Base-by-base conservation (phyloP, 2,797 vertebrate species). In the Myiotriccus ornatus region DNA sequence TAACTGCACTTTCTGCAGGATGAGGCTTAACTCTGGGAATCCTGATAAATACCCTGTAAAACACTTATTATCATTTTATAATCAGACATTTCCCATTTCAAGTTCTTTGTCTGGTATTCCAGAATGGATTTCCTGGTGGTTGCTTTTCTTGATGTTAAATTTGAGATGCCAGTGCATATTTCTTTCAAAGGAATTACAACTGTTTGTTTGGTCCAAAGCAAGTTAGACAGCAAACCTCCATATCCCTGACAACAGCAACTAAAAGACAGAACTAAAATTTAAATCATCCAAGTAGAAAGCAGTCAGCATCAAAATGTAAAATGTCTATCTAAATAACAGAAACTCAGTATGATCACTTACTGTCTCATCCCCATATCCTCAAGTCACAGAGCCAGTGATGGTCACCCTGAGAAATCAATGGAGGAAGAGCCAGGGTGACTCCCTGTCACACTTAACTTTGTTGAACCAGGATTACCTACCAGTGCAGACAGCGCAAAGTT, bases 341-440 rank as follows among this genome's bases (percentile, higher is more conserved):
- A 87, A 85, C 15, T 52, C 27, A 46, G 43, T 50, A 32, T 0
- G 5, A 69, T 35, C n/a, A 4, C 47, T 78, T 68, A 50, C 25
- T 76, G 21, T 35, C 50, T 71, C 34, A 16, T 20, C 41, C 52
- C 60, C 32, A 13, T 7, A 46, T 22, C 30, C 34, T 44, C 46
- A 46, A 46, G 76, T 32, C 60, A 69, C 22, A 60, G 50, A 81
- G 17, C 16, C 32, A 7, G 35, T 2, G 8, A 94, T 52, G 60
- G 81, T 94, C 63, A 96, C 88, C 84, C 84, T 90, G 81, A 84
- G 92, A 84, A 94, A 95, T 65, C 87, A 85, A 53, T 25, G 59
- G 16, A 62, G 41, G 39, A 35, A 87, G 64, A 65, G 23, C 4
- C 60, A 85, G 85, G 60, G 78, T 83, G 76, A 91, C 49, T 16